Base-by-base conservation (phyloP, 2,113 vertebrate species). In the Elephantulus edwardii region DNA sequence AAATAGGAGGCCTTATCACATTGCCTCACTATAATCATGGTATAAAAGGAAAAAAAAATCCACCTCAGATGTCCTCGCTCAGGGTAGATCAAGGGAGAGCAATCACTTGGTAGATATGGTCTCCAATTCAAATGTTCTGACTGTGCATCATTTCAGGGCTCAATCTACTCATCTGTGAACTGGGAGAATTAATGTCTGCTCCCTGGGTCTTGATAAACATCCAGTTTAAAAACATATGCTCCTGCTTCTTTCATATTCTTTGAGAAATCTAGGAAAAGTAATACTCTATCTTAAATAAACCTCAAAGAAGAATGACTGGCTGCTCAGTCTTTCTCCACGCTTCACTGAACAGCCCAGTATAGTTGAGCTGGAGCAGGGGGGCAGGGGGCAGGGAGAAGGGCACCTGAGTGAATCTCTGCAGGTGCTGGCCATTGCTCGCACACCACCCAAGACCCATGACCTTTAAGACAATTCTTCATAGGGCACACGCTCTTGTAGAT, bases 301-400 rank as follows among this genome's bases (percentile, higher is more conserved):
- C 28, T 54, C 8, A 5, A 2, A 19, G 24, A 1, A 40, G 80
- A 3, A 19, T 9, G 6, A 46, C 17, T 26, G 48, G 44, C 30
- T 28, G 12, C 35, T 48, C 2, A 0, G n/a, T n/a, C n/a, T n/a
- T n/a, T 22, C 60, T 38, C 81, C 74, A 10, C 4, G 9, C 38
- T 56, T 38, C 0, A 4, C 30, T 0, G 0, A n/a, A 8, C n/a
- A 11, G 26, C 4, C 10, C 10, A 4, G 28, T 3, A 6, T 0
- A 6, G 24, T 2, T 0, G 6, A 24, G 13, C 4, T 48, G 38
- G 28, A 28, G n/a, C n/a, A n/a, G n/a, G n/a, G n/a, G n/a, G n/a
- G n/a, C n/a, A n/a, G n/a, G n/a, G n/a, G n/a, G n/a, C n/a, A n/a
- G n/a, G n/a, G n/a, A 14, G 30, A 28, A 0, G 30, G 12, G 19